phyloP scores from a whole-genome alignment of 1,140 invertebrate species.

The Patella vulgata region DNA sequence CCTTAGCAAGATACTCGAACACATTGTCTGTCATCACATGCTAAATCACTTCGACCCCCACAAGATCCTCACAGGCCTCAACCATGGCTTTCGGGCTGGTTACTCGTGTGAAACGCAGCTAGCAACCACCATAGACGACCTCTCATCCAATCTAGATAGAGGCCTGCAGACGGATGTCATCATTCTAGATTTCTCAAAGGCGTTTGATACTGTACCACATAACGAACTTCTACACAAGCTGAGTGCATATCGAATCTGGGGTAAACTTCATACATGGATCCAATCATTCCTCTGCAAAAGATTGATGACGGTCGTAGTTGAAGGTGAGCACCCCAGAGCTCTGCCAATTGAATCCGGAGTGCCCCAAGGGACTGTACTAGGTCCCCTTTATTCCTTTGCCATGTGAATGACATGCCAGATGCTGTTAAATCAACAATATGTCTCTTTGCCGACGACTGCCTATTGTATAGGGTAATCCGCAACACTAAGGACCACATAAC shows the following conservation, averaged over 20 bases:
- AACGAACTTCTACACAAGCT: slow-evolving; percentile 15
- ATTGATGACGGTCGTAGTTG: slow-evolving; percentile 16
- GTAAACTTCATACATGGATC: slow-evolving; percentile 14
- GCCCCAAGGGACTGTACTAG: slow-evolving; percentile 14
- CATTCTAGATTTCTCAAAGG: slow-evolving; percentile 28
- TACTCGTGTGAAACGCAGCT: slow-evolving; percentile 30
- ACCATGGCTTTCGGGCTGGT: slow-evolving; percentile 31
- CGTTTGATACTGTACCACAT: slow-evolving; percentile 31
- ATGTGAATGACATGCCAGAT: slow-evolving; percentile 33
- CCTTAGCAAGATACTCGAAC: slow-evolving; percentile 17
- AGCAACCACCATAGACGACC: slow-evolving; percentile 19
- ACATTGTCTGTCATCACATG: slow-evolving; percentile 24
- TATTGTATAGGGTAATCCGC: no score
- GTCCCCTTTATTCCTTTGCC: slow-evolving; percentile 21
- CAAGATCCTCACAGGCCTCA: slow-evolving; percentile 22
- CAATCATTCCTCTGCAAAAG: slow-evolving; percentile 8
- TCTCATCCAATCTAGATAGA: slow-evolving; percentile 7
- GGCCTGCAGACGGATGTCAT: slow-evolving; percentile 15
- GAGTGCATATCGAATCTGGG: slow-evolving; percentile 2
- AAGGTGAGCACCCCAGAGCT: slow-evolving; percentile 9
- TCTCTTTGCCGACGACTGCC: no score
- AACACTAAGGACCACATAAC: slow-evolving; percentile 28
- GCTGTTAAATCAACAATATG: slow-evolving; percentile 25
- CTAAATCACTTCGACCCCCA: slow-evolving; percentile 26
- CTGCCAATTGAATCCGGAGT: slow-evolving; percentile 13